Evolutionary conservation across 2,888 invertebrate genomes (phyloP).

Genomic region (Embidobia sp.): DNA sequence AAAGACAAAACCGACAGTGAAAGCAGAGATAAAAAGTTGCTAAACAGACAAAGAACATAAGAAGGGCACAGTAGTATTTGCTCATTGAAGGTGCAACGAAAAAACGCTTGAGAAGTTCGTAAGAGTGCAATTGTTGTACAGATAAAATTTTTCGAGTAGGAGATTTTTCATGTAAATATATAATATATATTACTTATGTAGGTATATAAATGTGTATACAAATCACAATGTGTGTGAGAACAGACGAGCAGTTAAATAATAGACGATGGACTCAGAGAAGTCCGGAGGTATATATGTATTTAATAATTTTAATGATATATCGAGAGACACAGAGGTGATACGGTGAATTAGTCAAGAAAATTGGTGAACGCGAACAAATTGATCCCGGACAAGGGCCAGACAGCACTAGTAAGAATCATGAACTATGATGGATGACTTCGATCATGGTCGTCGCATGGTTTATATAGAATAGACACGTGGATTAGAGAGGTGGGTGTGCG

Average conservation of each 20-base stretch:
- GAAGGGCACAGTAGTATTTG: conserved; percentile 67
- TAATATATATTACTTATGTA: conserved; percentile 17
- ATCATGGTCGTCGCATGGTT: conserved; percentile 40
- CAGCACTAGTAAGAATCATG: conserved; percentile 68
- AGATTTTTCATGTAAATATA: conserved; percentile 22
- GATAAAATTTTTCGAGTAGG: conserved; percentile 64
- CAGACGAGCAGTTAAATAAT: conserved; percentile 65
- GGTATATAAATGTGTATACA: conserved; percentile 39
- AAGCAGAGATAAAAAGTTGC: conserved; percentile 74
- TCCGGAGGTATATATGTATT: conserved; percentile 18
- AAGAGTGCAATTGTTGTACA: conserved; percentile 68
- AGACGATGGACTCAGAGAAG: conserved; percentile 49
- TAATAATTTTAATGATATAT: neutral
- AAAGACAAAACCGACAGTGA: conserved; percentile 64
- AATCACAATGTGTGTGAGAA: conserved; percentile 62
- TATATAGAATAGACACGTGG: conserved; percentile 46
- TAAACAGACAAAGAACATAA: conserved; percentile 72
- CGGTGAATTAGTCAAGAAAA: conserved; percentile 61
- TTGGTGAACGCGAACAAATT: conserved; percentile 65
- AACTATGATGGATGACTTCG: conserved; percentile 49
- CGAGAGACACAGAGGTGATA: neutral
- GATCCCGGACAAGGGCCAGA: conserved; percentile 71
- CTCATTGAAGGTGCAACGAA: conserved; percentile 71
- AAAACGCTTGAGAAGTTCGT: conserved; percentile 68
- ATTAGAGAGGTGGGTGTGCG: conserved; percentile 40